These are phyloP conservation scores for Leptinotarsa lineolata DNA, from an alignment of 1,140 invertebrate genomes.

Conservation along the genomic window DNA sequence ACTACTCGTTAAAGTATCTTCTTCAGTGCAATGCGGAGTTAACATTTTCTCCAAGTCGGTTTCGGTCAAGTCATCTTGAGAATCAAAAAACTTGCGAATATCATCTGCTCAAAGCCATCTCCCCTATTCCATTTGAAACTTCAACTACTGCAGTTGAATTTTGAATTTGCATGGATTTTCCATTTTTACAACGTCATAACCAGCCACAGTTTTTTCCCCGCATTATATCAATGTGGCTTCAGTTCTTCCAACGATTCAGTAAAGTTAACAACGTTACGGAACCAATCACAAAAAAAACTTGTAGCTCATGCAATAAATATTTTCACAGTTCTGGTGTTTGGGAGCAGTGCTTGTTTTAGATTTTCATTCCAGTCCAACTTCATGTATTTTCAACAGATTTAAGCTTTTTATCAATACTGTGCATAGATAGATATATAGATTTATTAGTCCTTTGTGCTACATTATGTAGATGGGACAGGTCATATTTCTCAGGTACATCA, in stretches of 20 bases:
- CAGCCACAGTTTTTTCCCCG: constrained; percentile 48
- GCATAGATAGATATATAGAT: too few relatives aligned
- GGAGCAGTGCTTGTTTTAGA: too few relatives aligned
- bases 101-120: constrained; percentile 52
- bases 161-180: constrained; percentile 34
- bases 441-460: too few relatives aligned
- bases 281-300: too few relatives aligned
- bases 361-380: too few relatives aligned
- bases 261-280: constrained; percentile 23
- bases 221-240: constrained; percentile 49
- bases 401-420: too few relatives aligned
- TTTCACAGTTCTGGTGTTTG: too few relatives aligned
- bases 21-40: constrained; percentile 47
- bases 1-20: constrained; percentile 42
- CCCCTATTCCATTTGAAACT: constrained; percentile 42
- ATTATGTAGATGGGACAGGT: too few relatives aligned
- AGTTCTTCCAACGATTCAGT: constrained; percentile 39
- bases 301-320: too few relatives aligned
- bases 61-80: constrained; percentile 49
- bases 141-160: constrained; percentile 29
- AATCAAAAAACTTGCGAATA: constrained; percentile 47
- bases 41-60: constrained; percentile 50
- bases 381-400: too few relatives aligned
- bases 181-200: constrained; percentile 23
- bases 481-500: too few relatives aligned